phyloP scores from a whole-genome alignment of 2,797 vertebrate species.

The Phalloptychus januarius region DNA sequence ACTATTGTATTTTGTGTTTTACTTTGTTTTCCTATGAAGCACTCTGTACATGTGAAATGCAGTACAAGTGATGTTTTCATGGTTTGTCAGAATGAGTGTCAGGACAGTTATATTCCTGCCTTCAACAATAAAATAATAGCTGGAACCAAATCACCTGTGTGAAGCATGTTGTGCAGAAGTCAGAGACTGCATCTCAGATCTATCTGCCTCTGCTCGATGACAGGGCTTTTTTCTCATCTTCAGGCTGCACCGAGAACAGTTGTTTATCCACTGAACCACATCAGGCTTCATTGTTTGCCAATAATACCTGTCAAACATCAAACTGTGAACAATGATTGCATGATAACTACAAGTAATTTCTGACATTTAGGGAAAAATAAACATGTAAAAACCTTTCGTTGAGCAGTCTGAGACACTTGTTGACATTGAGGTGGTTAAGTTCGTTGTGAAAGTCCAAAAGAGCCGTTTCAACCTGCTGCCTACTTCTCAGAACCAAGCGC shows the following conservation, averaged over 20 bases:
- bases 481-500: constrained; percentile 68
- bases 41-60: not conserved
- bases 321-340: not conserved
- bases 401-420: constrained; percentile 73
- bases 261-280: constrained; percentile 72
- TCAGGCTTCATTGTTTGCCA: constrained; percentile 74
- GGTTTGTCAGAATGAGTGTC: not conserved
- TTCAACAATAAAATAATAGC: not conserved
- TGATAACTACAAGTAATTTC: rapidly evolving
- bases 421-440: constrained; percentile 71
- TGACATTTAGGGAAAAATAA: not conserved
- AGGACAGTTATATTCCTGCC: not conserved
- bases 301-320: constrained; percentile 57
- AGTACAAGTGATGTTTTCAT: not conserved
- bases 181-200: not conserved
- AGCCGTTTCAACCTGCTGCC: constrained; percentile 60
- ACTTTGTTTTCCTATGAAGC: not conserved
- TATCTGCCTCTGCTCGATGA: not conserved
- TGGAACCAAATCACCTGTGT: constrained; percentile 22
- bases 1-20: not conserved
- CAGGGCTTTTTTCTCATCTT: constrained; percentile 28
- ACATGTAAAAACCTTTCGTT: constrained; percentile 53
- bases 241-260: constrained; percentile 60
- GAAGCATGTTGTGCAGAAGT: not conserved
- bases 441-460: constrained; percentile 71